Conservation (phyloP, 2,113 vertebrate genomes). For the Tachysurus fulvidraco region DNA sequence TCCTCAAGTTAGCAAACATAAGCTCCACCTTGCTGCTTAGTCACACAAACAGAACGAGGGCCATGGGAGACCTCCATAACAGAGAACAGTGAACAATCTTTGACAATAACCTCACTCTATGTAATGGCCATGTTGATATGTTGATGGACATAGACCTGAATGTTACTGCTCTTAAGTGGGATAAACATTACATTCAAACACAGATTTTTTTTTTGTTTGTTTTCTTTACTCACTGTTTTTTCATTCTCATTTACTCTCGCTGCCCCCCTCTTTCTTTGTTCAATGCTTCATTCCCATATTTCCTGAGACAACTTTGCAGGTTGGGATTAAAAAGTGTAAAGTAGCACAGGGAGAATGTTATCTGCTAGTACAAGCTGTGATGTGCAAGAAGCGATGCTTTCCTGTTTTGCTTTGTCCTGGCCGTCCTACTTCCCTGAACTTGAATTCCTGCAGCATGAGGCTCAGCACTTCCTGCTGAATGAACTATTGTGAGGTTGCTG, state of each 20-base stretch:
- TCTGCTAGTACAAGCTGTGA: background rate
- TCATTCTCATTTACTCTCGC: background rate
- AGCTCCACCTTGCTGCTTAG: constrained; percentile 86
- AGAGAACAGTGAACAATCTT: constrained; percentile 97
- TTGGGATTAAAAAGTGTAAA: background rate
- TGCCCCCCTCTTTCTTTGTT: too few species aligned
- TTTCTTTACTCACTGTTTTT: background rate
- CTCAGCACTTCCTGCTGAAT: constrained; percentile 82
- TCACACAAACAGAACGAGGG: constrained; percentile 96
- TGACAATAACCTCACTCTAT: constrained; percentile 91
- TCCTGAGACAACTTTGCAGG: background rate
- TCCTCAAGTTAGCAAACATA: constrained; percentile 63
- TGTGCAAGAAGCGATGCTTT: constrained; percentile 75
- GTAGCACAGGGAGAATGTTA: background rate
- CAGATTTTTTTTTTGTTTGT: background rate
- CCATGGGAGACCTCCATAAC: constrained; percentile 84
- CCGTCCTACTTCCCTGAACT: constrained; percentile 68
- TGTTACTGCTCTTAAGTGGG: background rate
- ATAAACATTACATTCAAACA: background rate
- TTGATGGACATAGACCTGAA: background rate
- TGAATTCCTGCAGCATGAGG: constrained; percentile 72
- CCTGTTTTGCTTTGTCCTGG: constrained; percentile 87
- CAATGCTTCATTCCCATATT: too few species aligned
- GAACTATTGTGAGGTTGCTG: constrained; percentile 80
- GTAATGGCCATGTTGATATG: constrained; percentile 78